These are phyloP conservation scores for Periplaneta americana DNA, from an alignment of 1,140 invertebrate species.

Conservation along the genomic window DNA sequence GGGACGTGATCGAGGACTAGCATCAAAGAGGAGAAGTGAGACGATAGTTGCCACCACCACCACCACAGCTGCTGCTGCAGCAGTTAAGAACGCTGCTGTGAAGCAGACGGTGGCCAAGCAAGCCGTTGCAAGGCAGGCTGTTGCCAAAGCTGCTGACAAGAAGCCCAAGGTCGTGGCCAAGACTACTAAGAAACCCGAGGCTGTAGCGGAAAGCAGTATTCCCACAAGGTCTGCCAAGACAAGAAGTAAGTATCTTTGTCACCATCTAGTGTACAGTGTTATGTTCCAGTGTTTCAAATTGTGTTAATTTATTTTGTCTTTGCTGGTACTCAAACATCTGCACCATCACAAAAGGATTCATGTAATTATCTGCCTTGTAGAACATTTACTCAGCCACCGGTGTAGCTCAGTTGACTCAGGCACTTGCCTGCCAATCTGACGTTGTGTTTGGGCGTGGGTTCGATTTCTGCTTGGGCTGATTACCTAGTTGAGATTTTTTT, in stretches of 20 bases:
- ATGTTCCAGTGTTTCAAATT: too few species aligned
- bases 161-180: not conserved
- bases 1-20: not conserved
- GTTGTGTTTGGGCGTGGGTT: too few species aligned
- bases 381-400: too few species aligned
- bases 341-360: too few species aligned
- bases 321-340: too few species aligned
- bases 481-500: too few species aligned
- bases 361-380: too few species aligned
- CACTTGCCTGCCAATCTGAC: too few species aligned
- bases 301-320: too few species aligned
- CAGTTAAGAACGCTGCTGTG: slow-evolving; percentile 24
- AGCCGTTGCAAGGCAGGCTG: not conserved
- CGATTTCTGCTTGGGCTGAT: too few species aligned
- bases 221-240: slow-evolving; percentile 14
- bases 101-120: slow-evolving; percentile 10
- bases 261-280: too few species aligned
- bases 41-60: slow-evolving; percentile 30
- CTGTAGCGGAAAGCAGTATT: not conserved
- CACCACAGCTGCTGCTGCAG: slow-evolving; percentile 31
- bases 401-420: too few species aligned
- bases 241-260: slow-evolving; percentile 10
- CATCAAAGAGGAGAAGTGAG: slow-evolving; percentile 19
- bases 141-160: not conserved
- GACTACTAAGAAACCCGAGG: slow-evolving; percentile 3